Conservation (phyloP, 2,797 vertebrate genomes). For the Merluccius polli region DNA sequence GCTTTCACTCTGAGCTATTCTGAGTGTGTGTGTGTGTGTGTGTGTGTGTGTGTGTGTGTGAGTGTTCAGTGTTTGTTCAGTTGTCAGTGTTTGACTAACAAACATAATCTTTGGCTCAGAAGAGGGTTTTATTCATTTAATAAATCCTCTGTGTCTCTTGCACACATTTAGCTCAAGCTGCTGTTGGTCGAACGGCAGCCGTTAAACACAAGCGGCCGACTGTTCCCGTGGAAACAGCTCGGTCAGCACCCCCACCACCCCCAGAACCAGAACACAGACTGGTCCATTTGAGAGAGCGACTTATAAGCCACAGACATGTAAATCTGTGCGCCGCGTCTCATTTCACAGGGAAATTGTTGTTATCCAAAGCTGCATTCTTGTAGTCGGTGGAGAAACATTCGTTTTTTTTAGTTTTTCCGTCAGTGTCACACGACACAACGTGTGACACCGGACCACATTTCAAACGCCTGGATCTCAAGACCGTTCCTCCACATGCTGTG, state of each 20-base stretch:
- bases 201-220: slow-evolving; percentile 4
- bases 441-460: too few species aligned
- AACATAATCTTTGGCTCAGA: neutral
- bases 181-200: slow-evolving; percentile 1
- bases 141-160: neutral
- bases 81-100: neutral
- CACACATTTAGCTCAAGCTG: neutral
- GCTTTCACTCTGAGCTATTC: neutral
- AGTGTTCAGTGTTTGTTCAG: too few species aligned
- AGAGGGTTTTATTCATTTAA: neutral
- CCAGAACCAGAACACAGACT: neutral
- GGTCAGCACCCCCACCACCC: neutral
- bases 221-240: slow-evolving; percentile 10
- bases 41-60: neutral
- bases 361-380: neutral
- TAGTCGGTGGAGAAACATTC: neutral
- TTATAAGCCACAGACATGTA: neutral
- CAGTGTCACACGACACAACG: too few species aligned
- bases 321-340: neutral
- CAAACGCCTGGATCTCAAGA: too few species aligned
- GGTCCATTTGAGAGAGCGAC: neutral
- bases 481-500: too few species aligned
- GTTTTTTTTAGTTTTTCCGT: neutral
- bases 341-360: neutral
- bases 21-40: neutral